These are phyloP conservation scores for Carcharodon carcharias DNA, from an alignment of 2,797 vertebrate genomes.

Conservation along the genomic window DNA sequence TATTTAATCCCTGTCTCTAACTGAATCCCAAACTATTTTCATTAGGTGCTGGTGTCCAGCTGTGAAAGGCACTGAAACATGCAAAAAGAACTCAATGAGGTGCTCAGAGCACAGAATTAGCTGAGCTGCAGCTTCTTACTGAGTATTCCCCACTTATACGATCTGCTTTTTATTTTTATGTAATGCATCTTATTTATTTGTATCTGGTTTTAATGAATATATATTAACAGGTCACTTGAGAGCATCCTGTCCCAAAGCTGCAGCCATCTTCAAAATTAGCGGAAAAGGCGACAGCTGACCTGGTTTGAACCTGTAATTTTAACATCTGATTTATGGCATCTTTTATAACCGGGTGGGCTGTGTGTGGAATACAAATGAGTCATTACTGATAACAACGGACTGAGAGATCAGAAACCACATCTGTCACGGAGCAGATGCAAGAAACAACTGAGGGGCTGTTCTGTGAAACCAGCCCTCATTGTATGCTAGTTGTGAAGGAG, in stretches of 20 bases:
- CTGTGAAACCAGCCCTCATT: not conserved
- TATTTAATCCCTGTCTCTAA: not conserved
- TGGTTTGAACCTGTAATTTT: not conserved
- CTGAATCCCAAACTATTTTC: not conserved
- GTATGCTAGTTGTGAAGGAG: not conserved
- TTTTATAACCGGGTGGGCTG: not conserved
- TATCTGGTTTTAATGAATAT: not conserved
- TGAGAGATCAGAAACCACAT: not conserved
- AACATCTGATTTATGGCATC: constrained; percentile 1
- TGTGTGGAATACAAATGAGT: not conserved
- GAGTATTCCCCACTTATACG: not conserved
- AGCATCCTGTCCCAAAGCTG: not conserved
- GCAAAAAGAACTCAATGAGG: not conserved
- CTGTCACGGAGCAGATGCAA: not conserved
- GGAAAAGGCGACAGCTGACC: not conserved
- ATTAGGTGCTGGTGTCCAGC: not conserved
- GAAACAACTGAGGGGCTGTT: not conserved
- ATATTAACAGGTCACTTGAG: not conserved
- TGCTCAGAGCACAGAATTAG: not conserved
- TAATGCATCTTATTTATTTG: not conserved
- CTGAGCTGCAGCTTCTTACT: not conserved
- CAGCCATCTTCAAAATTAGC: not conserved
- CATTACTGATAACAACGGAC: not conserved
- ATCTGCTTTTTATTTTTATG: not conserved
- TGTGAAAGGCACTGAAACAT: not conserved